These are phyloP conservation scores for Dissostichus mawsoni DNA, from an alignment of 2,113 vertebrate species.

Conservation along the genomic window DNA sequence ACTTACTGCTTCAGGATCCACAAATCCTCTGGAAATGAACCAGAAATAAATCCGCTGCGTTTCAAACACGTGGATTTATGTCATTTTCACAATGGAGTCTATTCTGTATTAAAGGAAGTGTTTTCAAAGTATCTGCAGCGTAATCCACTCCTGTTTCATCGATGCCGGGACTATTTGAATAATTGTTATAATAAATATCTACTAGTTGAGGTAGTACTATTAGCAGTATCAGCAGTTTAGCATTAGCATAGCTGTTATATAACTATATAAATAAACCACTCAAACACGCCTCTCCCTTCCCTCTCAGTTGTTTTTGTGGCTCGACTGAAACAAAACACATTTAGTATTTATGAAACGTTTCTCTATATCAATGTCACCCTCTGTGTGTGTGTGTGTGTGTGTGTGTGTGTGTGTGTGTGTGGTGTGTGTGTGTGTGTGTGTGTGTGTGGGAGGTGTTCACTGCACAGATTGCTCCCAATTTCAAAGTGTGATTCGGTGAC, in stretches of 20 bases:
- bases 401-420: slow-evolving; percentile 42
- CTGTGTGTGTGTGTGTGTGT: slow-evolving; percentile 29
- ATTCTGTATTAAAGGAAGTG: background rate
- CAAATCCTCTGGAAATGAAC: background rate
- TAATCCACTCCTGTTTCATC: background rate
- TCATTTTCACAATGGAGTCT: too few relatives aligned
- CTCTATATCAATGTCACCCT: slow-evolving; percentile 31
- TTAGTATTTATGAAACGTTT: slow-evolving; percentile 48
- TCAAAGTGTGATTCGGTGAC: slow-evolving; percentile 57
- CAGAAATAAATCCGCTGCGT: background rate
- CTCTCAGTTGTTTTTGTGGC: background rate
- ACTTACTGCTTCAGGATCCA: background rate
- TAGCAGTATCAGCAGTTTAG: slow-evolving; percentile 1
- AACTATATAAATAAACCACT: slow-evolving; percentile 44
- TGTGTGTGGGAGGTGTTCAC: slow-evolving; percentile 63
- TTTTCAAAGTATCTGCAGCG: background rate
- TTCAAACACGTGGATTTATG: background rate
- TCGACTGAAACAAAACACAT: slow-evolving; percentile 40
- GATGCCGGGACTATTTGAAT: too few relatives aligned
- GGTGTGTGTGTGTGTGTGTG: slow-evolving; percentile 51
- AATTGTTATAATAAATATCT: too few relatives aligned
- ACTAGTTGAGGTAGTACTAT: background rate
- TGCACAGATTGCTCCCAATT: slow-evolving; percentile 66
- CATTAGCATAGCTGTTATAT: slow-evolving; percentile 16
- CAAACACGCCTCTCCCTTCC: slow-evolving; percentile 8